Evolutionary conservation across 2,888 invertebrate genomes (phyloP).

Genomic region (Lepidocyrtinus sp.): DNA sequence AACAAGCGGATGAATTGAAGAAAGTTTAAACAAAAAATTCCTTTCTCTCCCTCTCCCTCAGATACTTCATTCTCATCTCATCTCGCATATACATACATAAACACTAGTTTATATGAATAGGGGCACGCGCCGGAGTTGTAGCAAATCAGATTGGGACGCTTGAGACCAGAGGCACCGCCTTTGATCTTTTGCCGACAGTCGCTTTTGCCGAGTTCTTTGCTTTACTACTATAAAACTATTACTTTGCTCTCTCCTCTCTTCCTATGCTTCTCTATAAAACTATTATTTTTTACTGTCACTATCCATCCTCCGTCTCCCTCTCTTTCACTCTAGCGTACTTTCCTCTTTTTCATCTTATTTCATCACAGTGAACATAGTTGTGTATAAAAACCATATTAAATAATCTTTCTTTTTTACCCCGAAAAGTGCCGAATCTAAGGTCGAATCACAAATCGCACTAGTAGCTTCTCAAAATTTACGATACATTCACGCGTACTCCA

Average conservation of each 20-base stretch:
- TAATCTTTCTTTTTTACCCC: slow-evolving; percentile 63
- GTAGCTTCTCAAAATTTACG: slow-evolving; percentile 33
- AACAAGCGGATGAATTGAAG: slow-evolving; percentile 48
- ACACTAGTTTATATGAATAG: slow-evolving; percentile 41
- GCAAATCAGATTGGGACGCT: slow-evolving; percentile 70
- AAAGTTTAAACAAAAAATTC: slow-evolving; percentile 52
- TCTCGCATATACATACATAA: not conserved
- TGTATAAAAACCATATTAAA: slow-evolving; percentile 67
- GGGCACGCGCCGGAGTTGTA: slow-evolving; percentile 70
- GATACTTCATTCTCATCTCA: slow-evolving; percentile 58
- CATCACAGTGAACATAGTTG: slow-evolving; percentile 43
- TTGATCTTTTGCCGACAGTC: slow-evolving; percentile 70
- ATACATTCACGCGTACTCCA: not conserved
- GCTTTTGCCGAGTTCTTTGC: slow-evolving; percentile 61
- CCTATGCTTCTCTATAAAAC: slow-evolving; percentile 22
- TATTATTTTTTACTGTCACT: slow-evolving; percentile 29
- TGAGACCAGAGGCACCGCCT: slow-evolving; percentile 69
- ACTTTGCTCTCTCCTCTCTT: slow-evolving; percentile 18
- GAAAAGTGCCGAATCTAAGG: slow-evolving; percentile 69
- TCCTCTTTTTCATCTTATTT: slow-evolving; percentile 40
- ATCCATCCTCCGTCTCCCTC: slow-evolving; percentile 14
- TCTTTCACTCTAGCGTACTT: slow-evolving; percentile 20
- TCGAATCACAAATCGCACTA: slow-evolving; percentile 69
- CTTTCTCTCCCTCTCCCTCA: slow-evolving; percentile 54
- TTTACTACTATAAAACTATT: slow-evolving; percentile 42